Base-by-base conservation (phyloP, 2,113 vertebrate genomes). In the Clarias macrocephalus region DNA sequence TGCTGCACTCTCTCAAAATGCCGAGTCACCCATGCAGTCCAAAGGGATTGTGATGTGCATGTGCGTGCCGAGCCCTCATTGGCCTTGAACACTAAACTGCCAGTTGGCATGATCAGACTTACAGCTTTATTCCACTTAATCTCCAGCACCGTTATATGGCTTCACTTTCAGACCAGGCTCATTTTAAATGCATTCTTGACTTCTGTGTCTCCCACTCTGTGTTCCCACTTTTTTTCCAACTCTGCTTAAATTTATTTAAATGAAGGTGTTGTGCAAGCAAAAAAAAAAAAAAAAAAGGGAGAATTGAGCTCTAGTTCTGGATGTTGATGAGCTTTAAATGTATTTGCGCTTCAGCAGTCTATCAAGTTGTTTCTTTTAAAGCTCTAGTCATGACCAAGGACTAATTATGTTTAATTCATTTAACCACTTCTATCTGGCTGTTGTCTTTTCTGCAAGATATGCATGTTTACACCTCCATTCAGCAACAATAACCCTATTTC, bases 81-180 rank as follows among this genome's bases (percentile, higher is more conserved):
- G 18, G 72, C n/a, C 52, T 28, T 37, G n/a, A 66, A 19, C 7
- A 16, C 72, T 75, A 81, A 37, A 37, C 33, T 79, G 93, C 89
- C 91, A 91, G 88, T 56, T 92, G 91, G 79, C 3, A 82, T 30
- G 33, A 33, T 75, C 56, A 23, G 18, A 28, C 2, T 28, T 66
- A 12, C 15, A 23, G 19, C 59, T 80, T 86, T n/a, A 80, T 33
- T 42, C 18, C 28, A 13, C 2, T 68, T 37, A 28, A 57, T 28
- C 25, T 72, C 5, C 68, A 16, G 8, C 33, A 63, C 7, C 0
- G 56, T 60, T 65, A 13, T 48, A 19, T 42, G 11, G 33, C 48
- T 16, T 76, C 13, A n/a, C 18, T 75, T 60, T 21, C 0, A 10
- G 8, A 42, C 21, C 19, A 13, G 7, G 19, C 28, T 60, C 15